Conservation (phyloP, 1,140 invertebrate genomes). For the Drosophila micromelanica region DNA sequence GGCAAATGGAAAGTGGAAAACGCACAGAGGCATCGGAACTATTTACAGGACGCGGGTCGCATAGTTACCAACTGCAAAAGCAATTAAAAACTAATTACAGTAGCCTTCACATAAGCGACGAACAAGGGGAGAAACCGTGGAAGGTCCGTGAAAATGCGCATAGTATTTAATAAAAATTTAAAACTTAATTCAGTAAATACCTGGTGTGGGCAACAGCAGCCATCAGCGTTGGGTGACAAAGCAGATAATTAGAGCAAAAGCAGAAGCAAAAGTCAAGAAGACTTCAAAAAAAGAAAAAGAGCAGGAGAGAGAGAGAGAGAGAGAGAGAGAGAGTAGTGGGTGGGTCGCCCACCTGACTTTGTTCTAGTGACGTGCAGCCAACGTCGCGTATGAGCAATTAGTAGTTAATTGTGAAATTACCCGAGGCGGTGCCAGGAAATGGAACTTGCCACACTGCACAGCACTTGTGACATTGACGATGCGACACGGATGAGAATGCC, state of each 20-base stretch:
- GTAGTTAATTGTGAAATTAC: constrained; percentile 81
- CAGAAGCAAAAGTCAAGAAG: constrained; percentile 16
- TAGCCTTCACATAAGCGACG: constrained; percentile 41
- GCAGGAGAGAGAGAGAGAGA: not conserved
- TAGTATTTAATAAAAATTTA: constrained; percentile 81
- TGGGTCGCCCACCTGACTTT: constrained; percentile 56
- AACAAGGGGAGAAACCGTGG: not conserved
- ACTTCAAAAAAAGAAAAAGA: constrained; percentile 10
- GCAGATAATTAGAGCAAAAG: constrained; percentile 68
- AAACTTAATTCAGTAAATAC: constrained; percentile 80
- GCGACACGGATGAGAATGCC: constrained; percentile 38
- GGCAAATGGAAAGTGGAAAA: constrained; percentile 8
- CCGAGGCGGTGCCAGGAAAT: constrained; percentile 44
- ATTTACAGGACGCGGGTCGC: constrained; percentile 45
- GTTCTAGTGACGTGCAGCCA: constrained; percentile 59
- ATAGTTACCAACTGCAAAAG: constrained; percentile 69
- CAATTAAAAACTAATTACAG: constrained; percentile 82
- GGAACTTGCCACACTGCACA: constrained; percentile 44
- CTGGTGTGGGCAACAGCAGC: constrained; percentile 42
- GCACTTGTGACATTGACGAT: constrained; percentile 75
- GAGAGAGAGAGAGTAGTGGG: not conserved
- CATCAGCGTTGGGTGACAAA: constrained; percentile 48
- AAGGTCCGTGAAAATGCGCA: constrained; percentile 58
- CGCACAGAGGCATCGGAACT: constrained; percentile 50
- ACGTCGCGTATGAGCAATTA: constrained; percentile 81